Evolutionary conservation across 2,888 invertebrate species (phyloP), one percentile per base, ranked within the genome.

Genomic region (Drosophila silvestris): DNA sequence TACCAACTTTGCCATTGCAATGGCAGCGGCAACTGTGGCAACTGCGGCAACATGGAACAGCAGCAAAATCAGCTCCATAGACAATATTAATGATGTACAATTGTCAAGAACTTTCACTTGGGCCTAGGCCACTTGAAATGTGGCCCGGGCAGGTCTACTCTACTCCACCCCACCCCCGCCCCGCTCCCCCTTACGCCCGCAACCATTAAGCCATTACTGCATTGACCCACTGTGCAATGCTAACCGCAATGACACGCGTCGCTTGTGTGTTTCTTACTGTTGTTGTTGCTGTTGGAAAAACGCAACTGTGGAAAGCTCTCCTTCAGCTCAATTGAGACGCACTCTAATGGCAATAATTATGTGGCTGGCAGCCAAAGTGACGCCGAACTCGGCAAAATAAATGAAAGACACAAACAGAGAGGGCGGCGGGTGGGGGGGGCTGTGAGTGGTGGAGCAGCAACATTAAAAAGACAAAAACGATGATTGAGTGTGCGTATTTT

Each of bases 271-370:
- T 28, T 58, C 70, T 64, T 44, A 65, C n/a, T 19, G 10, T 5
- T 51, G 51, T 19, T 51, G 30, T 30, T 57, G 39, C 12, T 56
- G 53, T 7, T 33, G 35, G 9, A 37, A 56, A 56, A 56, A 56
- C 56, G 58, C 44, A 33, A 33, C 44, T 57, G 61, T 60, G 71
- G 72, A 79, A 82, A 82, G 70, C 63, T 80, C 72, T 53, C 62
- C 54, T 72, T 62, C 54, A 68, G 72, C 84, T 82, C 85, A 89
- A 90, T 87, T 86, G 87, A 89, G 89, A 86, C 87, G 89, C 90
- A 81, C 90, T 85, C 87, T 87, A 87, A 87, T 87, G 87, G 87
- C 84, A 88, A 88, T 90, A 88, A 88, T 88, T 88, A 88, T 88
- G 88, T 82, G 89, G 80, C 83, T 80, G 64, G 28, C 56, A 76